These are phyloP conservation scores for Aplodontia rufa DNA, from an alignment of 2,113 vertebrate genomes.

Conservation along the genomic window DNA sequence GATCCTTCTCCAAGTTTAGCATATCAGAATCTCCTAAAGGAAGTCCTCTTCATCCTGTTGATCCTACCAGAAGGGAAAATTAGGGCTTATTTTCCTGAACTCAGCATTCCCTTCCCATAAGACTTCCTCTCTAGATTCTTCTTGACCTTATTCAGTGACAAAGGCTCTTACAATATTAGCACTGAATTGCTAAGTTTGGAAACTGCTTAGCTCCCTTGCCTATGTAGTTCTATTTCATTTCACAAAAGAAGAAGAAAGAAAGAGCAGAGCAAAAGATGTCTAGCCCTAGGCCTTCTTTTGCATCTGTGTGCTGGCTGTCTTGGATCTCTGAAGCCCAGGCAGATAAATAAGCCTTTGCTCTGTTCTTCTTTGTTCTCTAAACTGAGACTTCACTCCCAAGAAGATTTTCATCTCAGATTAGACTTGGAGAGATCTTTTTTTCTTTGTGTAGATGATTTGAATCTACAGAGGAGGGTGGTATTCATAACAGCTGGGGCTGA, in stretches of 20 bases:
- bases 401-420: conserved; percentile 72
- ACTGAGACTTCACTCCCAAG: conserved; percentile 26
- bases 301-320: conserved; percentile 35
- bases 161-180: conserved; percentile 24
- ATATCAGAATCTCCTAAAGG: conserved; percentile 6
- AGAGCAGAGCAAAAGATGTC: conserved; percentile 34
- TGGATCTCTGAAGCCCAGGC: conserved; percentile 29
- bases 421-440: conserved; percentile 51
- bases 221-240: neutral
- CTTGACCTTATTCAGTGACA: conserved; percentile 13
- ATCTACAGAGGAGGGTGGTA: conserved; percentile 64
- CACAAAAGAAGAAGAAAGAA: conserved; percentile 53
- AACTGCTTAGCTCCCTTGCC: conserved; percentile 46
- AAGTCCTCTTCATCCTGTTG: neutral
- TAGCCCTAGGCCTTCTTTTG: conserved; percentile 58
- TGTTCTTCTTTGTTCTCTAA: conserved; percentile 69
- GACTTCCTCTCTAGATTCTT: neutral
- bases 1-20: neutral
- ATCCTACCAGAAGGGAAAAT: neutral
- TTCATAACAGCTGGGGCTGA: too few species aligned
- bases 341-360: conserved; percentile 65
- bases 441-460: conserved; percentile 53
- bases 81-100: neutral
- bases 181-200: conserved; percentile 9
- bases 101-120: neutral